Evolutionary conservation across 2,888 invertebrate species (phyloP).

Genomic region (Cephus rjabovi): DNA sequence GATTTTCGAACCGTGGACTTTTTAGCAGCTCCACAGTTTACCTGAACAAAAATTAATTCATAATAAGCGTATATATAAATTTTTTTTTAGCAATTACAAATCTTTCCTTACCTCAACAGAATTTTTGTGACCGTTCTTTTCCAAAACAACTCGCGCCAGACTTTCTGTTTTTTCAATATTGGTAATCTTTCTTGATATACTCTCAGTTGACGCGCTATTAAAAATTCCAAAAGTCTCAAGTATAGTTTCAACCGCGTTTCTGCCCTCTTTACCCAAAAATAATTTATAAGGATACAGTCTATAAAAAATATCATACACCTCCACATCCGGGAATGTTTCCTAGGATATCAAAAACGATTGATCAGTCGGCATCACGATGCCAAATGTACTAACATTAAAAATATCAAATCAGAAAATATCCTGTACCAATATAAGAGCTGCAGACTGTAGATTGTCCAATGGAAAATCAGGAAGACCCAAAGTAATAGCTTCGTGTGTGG

Average conservation of each 20-base stretch:
- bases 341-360: slow-evolving; percentile 62
- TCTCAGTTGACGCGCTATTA: slow-evolving; percentile 16
- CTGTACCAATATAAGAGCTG: slow-evolving; percentile 77
- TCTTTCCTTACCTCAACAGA: slow-evolving; percentile 37
- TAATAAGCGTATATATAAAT: neutral
- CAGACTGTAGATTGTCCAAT: slow-evolving; percentile 79
- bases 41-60: neutral
- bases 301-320: slow-evolving; percentile 77
- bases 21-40: slow-evolving; percentile 9
- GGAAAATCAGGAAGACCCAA: slow-evolving; percentile 92
- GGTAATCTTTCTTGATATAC: slow-evolving; percentile 27
- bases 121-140: slow-evolving; percentile 60
- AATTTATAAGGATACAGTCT: slow-evolving; percentile 87
- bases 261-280: slow-evolving; percentile 83
- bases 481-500: slow-evolving; percentile 77
- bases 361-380: neutral
- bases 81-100: neutral
- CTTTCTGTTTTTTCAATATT: slow-evolving; percentile 56
- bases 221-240: slow-evolving; percentile 74
- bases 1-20: slow-evolving; percentile 21
- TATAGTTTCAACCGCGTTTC: slow-evolving; percentile 78
- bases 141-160: slow-evolving; percentile 66
- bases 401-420: slow-evolving; percentile 8
- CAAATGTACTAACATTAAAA: neutral
- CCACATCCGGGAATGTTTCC: slow-evolving; percentile 77